A percentile compares a stretch with the other conserved stretches of the same genome.
These are phyloP conservation scores for Microtus montanus DNA, from an alignment of 2,113 vertebrate genomes.

Conservation along the genomic window DNA sequence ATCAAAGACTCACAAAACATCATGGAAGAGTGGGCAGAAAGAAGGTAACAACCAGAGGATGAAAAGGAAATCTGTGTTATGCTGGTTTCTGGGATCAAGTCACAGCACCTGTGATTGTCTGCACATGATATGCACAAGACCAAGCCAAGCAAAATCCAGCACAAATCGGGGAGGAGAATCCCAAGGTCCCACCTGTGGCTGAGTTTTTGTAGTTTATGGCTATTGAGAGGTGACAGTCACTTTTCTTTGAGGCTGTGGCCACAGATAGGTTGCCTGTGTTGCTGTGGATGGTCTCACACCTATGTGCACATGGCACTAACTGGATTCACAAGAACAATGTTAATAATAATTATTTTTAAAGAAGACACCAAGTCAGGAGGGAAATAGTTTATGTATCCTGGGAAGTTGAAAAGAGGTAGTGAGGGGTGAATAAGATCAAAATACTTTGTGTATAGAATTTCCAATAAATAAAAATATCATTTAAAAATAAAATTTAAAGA, in stretches of 20 bases:
- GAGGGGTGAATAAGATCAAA: not conserved
- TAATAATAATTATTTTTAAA: not conserved
- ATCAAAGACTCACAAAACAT: not conserved
- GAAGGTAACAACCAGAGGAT: not conserved
- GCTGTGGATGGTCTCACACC: not conserved
- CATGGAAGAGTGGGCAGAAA: not conserved
- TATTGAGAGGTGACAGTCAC: not conserved
- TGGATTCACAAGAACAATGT: not conserved
- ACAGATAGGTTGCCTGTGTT: not conserved
- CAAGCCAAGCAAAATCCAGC: not conserved
- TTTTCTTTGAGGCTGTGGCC: not conserved
- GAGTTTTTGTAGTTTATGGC: not conserved
- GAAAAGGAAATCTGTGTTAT: too few relatives aligned
- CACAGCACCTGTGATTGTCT: not conserved
- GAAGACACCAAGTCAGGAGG: not conserved
- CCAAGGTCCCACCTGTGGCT: not conserved
- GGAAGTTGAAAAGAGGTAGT: not conserved
- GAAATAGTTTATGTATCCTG: not conserved
- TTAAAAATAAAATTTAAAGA: not conserved
- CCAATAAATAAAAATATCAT: not conserved
- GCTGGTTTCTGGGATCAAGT: not conserved
- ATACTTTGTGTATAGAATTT: not conserved
- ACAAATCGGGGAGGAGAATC: too few relatives aligned
- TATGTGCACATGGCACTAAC: not conserved
- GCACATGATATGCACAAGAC: not conserved